phyloP scores from a whole-genome alignment of 2,113 vertebrate species.

The Rhinopomastus cyanomelas region DNA sequence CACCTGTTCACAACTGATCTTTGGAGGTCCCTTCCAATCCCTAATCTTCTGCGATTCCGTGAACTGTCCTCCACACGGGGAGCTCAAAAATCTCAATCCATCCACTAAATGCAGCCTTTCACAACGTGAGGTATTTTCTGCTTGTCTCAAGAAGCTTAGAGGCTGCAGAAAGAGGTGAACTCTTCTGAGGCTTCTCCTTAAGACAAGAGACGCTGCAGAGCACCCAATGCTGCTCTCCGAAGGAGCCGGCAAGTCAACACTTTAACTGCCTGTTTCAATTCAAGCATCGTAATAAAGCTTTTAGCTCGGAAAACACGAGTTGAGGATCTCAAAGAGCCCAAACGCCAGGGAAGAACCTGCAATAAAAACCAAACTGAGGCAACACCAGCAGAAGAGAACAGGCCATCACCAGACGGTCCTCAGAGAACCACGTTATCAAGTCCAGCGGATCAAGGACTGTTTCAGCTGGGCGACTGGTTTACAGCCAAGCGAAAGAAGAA shows the following conservation, averaged over 20 bases:
- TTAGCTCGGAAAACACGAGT: background rate
- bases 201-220: background rate
- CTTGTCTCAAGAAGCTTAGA: background rate
- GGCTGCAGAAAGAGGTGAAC: background rate
- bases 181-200: background rate
- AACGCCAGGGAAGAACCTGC: background rate
- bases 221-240: background rate
- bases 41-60: too few species aligned
- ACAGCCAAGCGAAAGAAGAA: fast-evolving
- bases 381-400: background rate
- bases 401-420: fast-evolving
- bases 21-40: too few species aligned
- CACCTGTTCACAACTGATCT: background rate
- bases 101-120: background rate
- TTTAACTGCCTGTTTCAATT: background rate
- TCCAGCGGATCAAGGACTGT: background rate
- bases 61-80: background rate
- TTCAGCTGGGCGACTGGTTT: fast-evolving
- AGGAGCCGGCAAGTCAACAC: background rate
- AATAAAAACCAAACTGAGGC: background rate
- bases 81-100: background rate
- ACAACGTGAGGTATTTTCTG: background rate
- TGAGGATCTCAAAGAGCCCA: background rate
- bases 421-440: background rate
- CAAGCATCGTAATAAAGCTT: background rate